Conservation (phyloP, 2,797 vertebrate genomes). For the Pangasius mekongensis region DNA sequence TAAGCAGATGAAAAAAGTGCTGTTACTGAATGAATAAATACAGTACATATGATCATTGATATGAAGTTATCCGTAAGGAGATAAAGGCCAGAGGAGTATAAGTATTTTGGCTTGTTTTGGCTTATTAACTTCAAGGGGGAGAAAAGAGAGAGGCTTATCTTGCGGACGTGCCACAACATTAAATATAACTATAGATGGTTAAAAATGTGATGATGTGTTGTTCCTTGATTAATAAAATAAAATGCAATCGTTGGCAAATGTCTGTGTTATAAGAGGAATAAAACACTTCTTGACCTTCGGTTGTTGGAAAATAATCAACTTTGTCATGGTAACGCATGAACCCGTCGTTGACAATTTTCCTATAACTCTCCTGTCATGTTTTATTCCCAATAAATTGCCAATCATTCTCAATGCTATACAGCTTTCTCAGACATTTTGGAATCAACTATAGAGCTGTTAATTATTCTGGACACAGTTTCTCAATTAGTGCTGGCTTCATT, state of each 20-base stretch:
- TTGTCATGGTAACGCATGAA: background rate
- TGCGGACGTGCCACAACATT: background rate
- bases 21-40: background rate
- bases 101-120: background rate
- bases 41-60: background rate
- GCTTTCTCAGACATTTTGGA: background rate
- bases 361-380: background rate
- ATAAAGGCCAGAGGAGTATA: background rate
- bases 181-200: background rate
- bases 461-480: background rate
- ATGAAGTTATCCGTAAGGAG: background rate
- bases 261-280: background rate
- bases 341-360: too few species aligned
- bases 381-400: background rate
- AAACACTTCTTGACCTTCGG: background rate
- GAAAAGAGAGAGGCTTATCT: background rate
- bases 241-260: background rate
- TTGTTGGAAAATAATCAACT: background rate
- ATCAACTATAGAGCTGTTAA: background rate
- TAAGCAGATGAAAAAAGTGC: background rate
- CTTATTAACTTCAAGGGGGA: background rate
- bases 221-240: background rate
- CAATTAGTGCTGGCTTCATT: background rate
- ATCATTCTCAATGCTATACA: background rate
- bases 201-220: background rate